These are phyloP conservation scores for Aphidius colemani DNA, from an alignment of 2,888 invertebrate genomes.

Conservation along the genomic window DNA sequence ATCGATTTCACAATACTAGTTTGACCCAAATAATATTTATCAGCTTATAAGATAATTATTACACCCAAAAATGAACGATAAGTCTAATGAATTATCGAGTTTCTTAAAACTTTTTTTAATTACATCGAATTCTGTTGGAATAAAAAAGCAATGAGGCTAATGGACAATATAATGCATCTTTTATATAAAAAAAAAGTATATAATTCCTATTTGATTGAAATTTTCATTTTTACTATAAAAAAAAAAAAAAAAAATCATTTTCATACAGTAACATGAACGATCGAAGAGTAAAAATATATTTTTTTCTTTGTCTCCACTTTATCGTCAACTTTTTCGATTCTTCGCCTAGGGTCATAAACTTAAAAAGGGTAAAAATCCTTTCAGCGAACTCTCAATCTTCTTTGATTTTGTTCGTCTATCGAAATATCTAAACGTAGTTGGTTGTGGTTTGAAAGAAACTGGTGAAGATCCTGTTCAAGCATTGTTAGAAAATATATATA, in stretches of 20 bases:
- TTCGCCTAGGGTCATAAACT: constrained; percentile 31
- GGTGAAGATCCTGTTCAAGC: neutral
- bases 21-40: constrained; percentile 6
- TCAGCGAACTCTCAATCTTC: constrained; percentile 35
- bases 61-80: no score
- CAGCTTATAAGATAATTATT: no score
- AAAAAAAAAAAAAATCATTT: no score
- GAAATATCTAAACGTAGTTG: constrained; percentile 2
- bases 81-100: constrained; percentile 1
- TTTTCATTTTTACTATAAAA: neutral
- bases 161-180: neutral
- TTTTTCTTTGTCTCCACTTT: constrained; percentile 16
- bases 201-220: no score
- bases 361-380: constrained; percentile 28
- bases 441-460: neutral
- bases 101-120: neutral
- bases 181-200: no score
- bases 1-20: constrained; percentile 6
- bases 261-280: constrained; percentile 5
- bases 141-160: neutral
- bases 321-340: constrained; percentile 29
- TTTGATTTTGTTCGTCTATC: constrained; percentile 28
- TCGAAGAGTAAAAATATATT: constrained; percentile 8
- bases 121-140: no score
- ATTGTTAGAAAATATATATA: neutral